Evolutionary conservation across 2,113 vertebrate genomes (phyloP), one percentile per base, ranked within the genome.

Genomic region (Eupsittula cactorum): DNA sequence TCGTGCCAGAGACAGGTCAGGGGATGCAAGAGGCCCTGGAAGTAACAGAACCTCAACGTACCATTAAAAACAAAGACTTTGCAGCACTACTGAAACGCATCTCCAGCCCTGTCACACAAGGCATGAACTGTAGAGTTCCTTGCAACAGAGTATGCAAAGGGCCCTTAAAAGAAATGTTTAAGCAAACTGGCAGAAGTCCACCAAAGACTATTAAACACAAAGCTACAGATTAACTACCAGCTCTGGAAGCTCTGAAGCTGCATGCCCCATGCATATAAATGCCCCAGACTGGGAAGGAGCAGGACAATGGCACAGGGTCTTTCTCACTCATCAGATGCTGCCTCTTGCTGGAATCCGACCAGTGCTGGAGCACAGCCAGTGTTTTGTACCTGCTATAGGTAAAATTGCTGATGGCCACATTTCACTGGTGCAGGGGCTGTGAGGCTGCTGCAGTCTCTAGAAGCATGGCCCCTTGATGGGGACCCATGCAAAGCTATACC

Each of bases 111-210:
- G 37, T 23, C 69, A 60, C 52, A 33, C 11, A 4, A 50, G 11
- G 63, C 47, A 16, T 3, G n/a, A 76, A 49, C 46, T 21, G 35
- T 49, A 73, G 50, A 60, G 52, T 37, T 62, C 69, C 65, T 31
- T 27, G 9, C 21, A 44, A 11, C 21, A 21, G 44, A 44, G 67
- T 33, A 50, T 1, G 1, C 0, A 0, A 33, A 39, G 20, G 78
- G 31, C 42, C 50, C 6, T 1, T 27, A 52, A 52, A 29, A 27
- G 23, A 47, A 50, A 60, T 8, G 33, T 49, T 79, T 29, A 39
- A 82, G 60, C 69, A 65, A 70, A 28, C 37, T 60, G 55, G 68
- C 60, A 78, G 2, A 55, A 86, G 21, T 41, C 87, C 83, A 53
- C 31, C 39, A 33, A 53, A 81, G 42, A 13, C 50, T 35, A 68